phyloP scores from a whole-genome alignment of 1,140 invertebrate genomes.

The Meloidogyne floridensis region DNA sequence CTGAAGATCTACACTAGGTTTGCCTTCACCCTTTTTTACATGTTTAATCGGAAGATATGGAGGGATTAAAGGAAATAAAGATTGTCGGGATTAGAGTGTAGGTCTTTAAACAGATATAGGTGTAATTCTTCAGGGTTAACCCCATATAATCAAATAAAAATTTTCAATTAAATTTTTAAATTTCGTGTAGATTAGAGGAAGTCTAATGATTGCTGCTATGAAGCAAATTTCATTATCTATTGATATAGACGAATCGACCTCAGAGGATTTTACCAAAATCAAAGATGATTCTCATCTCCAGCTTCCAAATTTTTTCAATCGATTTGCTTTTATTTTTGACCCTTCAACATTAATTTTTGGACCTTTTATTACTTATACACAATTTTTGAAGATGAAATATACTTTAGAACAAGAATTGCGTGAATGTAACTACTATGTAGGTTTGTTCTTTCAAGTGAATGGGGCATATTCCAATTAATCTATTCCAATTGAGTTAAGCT shows the following conservation, averaged over 20 bases:
- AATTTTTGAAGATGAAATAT: not conserved
- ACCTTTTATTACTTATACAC: slow-evolving; percentile 26
- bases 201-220: slow-evolving; percentile 43
- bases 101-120: no score
- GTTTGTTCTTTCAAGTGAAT: no score
- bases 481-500: no score
- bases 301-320: not conserved
- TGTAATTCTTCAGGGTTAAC: no score
- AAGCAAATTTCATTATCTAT: slow-evolving; percentile 39
- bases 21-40: no score
- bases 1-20: no score
- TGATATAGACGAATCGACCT: not conserved
- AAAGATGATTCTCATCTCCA: not conserved
- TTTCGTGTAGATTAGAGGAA: slow-evolving; percentile 30
- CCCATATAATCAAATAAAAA: not conserved
- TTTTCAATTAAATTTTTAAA: not conserved
- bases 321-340: slow-evolving; percentile 36
- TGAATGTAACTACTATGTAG: not conserved
- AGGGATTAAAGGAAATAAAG: no score
- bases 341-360: slow-evolving; percentile 38
- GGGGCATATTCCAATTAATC: no score
- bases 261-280: not conserved
- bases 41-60: no score
- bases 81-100: no score
- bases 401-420: not conserved